Evolutionary conservation across 2,113 vertebrate species (phyloP).

Genomic region (Noctilio leporinus): DNA sequence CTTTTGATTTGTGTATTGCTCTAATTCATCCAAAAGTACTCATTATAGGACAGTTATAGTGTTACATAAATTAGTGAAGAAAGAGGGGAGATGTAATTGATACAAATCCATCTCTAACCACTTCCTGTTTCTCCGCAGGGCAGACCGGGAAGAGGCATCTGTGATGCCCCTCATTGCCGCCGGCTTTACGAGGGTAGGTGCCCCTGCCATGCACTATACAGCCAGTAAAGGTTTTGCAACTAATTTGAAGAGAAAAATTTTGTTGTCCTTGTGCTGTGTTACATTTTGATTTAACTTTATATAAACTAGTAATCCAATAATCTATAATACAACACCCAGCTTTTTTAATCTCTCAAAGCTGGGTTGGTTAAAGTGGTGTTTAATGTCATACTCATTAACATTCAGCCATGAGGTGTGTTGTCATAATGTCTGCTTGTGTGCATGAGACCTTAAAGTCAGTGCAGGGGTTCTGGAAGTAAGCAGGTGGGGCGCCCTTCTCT

Average conservation of each 20-base stretch:
- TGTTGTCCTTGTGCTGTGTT: not conserved
- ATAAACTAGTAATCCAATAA: not conserved
- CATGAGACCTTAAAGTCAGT: not conserved
- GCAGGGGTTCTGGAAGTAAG: not conserved
- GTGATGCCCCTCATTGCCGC: slow-evolving; percentile 93
- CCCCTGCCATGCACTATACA: too few relatives aligned
- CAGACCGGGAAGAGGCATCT: slow-evolving; percentile 91
- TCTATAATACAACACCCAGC: not conserved
- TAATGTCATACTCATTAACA: not conserved
- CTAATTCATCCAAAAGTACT: not conserved
- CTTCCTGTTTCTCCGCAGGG: slow-evolving; percentile 76
- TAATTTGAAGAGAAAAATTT: not conserved
- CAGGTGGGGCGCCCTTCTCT: not conserved
- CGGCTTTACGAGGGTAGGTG: slow-evolving; percentile 95
- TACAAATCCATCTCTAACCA: not conserved
- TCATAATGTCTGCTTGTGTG: not conserved
- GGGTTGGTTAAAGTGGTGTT: not conserved
- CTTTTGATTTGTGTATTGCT: not conserved
- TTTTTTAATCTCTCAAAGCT: not conserved
- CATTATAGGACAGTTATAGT: not conserved
- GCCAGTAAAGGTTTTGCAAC: not conserved
- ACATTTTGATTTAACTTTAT: not conserved
- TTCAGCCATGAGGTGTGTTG: not conserved
- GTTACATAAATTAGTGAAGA: not conserved
- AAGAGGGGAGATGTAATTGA: not conserved